phyloP scores from a whole-genome alignment of 2,113 vertebrate genomes.

The Neodon shergylaensis region DNA sequence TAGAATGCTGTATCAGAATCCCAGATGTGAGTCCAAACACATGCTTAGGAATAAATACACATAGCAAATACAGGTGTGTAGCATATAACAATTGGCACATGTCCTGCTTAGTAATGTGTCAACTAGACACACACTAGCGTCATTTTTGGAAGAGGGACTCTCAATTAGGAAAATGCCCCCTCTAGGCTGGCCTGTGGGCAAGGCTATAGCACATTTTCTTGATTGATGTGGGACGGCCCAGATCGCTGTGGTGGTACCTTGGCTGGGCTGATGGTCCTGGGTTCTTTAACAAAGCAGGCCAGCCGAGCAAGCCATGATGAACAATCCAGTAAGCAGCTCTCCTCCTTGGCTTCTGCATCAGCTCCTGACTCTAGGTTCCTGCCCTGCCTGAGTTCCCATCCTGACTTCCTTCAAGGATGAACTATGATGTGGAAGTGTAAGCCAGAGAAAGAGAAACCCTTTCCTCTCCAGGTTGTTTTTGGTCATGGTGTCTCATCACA shows the following conservation, averaged over 20 bases:
- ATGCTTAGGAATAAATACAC: neutral
- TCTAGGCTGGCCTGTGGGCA: neutral
- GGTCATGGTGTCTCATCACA: neutral
- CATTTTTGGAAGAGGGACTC: neutral
- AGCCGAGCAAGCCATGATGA: neutral
- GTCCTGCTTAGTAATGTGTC: neutral
- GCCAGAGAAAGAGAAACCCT: neutral
- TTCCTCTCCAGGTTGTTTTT: neutral
- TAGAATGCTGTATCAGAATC: neutral
- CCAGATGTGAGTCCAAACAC: neutral
- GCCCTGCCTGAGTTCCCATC: neutral
- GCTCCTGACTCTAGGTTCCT: neutral
- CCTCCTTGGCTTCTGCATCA: neutral
- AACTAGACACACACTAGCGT: neutral
- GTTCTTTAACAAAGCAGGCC: neutral
- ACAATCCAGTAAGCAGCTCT: neutral
- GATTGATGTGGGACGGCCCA: neutral
- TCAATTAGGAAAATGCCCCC: no score
- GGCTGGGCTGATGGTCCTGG: neutral
- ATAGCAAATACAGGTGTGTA: neutral
- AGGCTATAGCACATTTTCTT: neutral
- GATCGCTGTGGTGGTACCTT: no score
- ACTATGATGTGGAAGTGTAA: neutral
- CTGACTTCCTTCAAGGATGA: neutral
- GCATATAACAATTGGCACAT: neutral